Base-by-base conservation (phyloP, 2,888 invertebrate species). In the Tetrapedia diversipes region DNA sequence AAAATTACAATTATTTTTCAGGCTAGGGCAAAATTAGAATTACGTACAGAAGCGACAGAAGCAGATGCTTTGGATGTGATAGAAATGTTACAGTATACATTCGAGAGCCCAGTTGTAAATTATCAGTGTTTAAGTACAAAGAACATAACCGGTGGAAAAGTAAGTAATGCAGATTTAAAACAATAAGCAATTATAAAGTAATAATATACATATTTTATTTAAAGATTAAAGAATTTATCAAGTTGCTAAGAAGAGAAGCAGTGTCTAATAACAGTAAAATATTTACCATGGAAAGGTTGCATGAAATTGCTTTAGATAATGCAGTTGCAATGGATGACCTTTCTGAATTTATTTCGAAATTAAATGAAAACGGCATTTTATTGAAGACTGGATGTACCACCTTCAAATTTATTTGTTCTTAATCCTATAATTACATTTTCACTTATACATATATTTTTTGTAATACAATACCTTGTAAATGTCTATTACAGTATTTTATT, bases 21-120 rank as follows among this genome's bases (percentile, higher is more conserved):
- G 95, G 98, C 98, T 19, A 93, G 98, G 89, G 98, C 98, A 0
- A 95, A 97, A 87, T 92, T 96, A 1, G 98, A 98, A 90, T 92
- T 99, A 75, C 93, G 98, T 78, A 96, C 96, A 91, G 95, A 95
- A 87, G 97, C 96, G 0, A 96, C 96, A 0, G 94, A 93, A 69
- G 91, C 94, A 66, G 98, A 99, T 92, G 98, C 98, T 0, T 92
- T 94, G 77, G 98, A 98, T 90, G 95, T 98, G 39, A 94, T 98
- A 43, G 96, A 97, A 89, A 94, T 99, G 65, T 94, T 98, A 92
- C 95, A 95, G 86, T 95, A 97, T 24, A 80, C 89, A 19, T 41
- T 68, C 16, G 59, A 82, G 41, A 65, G 72, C 27, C 82, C 79
- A 73, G 75, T 84, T 3, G 66, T 82, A 34, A 75, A 63, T 43